Evolutionary conservation across 2,888 invertebrate genomes (phyloP), one percentile per base, ranked within the genome.

Genomic region (Lordiphosa andalusiaca): DNA sequence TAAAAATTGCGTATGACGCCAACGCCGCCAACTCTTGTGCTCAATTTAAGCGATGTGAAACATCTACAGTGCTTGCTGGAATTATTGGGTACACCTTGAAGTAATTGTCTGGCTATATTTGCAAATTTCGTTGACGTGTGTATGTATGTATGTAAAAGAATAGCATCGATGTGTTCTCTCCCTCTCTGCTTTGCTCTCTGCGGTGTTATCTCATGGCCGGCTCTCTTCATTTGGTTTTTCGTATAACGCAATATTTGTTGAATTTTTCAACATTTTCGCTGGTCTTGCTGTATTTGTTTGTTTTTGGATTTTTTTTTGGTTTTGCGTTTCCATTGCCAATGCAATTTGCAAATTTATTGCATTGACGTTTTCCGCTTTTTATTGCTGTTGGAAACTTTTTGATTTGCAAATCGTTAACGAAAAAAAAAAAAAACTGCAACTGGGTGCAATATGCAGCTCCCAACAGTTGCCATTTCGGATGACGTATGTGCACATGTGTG

Each of bases 291-390:
- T 30, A 30, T 30, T 30, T 30, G 30, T 60, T 64, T 64, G 53
- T 61, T 67, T 69, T 60, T 64, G 51, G 48, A 60, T 63, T 57
- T 64, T 36, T 58, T 23, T 47, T n/a, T 30, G 19, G 13, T 16
- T 44, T 56, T 38, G 54, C 56, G 66, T 64, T 57, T 69, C 87
- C 86, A 83, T 86, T 85, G 85, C 81, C 87, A 87, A 85, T 85
- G 87, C 81, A 87, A 87, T 84, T 81, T 75, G 71, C 70, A 72
- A 80, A 72, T 75, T 75, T 72, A 68, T 73, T 77, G 69, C 69
- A 75, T 64, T 67, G 54, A 50, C 64, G 68, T 70, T 72, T 74
- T 81, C 72, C 75, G 73, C 61, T 78, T 66, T 71, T 54, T 53
- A 59, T 48, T 51, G 53, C 39, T 53, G 61, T 63, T 55, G 25